Conservation (phyloP, 1,140 invertebrate species). For the Magallana gigas region DNA sequence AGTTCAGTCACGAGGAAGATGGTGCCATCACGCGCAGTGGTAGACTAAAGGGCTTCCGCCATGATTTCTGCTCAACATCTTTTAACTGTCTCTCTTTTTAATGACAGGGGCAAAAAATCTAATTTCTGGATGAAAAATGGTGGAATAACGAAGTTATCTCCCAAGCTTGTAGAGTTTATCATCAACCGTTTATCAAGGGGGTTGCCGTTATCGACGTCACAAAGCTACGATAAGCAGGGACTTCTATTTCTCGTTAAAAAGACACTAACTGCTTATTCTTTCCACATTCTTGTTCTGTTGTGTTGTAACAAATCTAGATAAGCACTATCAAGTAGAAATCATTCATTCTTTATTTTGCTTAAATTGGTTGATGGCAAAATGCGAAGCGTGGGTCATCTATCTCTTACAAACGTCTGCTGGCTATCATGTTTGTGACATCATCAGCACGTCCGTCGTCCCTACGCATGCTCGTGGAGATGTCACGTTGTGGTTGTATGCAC, state of each 20-base stretch:
- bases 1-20: not conserved
- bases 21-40: constrained; percentile 30
- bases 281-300: constrained; percentile 8
- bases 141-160: constrained; percentile 20
- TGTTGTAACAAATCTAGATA: constrained; percentile 25
- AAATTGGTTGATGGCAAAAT: not conserved
- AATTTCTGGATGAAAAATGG: constrained; percentile 26
- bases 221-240: not conserved
- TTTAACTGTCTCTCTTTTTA: not conserved
- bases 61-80: constrained; percentile 12
- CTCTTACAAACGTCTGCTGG: not conserved
- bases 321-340: not conserved
- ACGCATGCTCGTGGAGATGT: not conserved
- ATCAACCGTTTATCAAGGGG: constrained; percentile 11
- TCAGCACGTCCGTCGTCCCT: not conserved
- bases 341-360: not conserved
- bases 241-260: constrained; percentile 22
- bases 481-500: constrained; percentile 7
- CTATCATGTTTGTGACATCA: constrained; percentile 5
- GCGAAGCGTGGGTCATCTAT: not conserved
- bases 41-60: not conserved
- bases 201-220: constrained; percentile 12
- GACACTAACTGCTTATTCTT: not conserved
- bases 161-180: constrained; percentile 16
- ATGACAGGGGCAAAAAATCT: constrained; percentile 22